Evolutionary conservation across 2,888 invertebrate genomes (phyloP), one percentile per base, ranked within the genome.

Genomic region (Caenorhabditis sinica): DNA sequence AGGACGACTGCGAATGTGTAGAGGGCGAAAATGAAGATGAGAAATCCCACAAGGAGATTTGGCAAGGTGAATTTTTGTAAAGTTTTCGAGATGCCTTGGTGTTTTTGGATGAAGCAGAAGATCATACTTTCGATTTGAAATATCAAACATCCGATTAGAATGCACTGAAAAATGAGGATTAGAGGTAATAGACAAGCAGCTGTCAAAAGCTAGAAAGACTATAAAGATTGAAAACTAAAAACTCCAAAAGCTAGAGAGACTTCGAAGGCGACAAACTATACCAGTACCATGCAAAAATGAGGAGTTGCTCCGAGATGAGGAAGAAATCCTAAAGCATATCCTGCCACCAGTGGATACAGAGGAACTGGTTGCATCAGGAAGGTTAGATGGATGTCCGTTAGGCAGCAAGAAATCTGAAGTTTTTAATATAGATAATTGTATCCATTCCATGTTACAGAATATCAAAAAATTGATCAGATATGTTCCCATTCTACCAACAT

Each of bases 291-390:
- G 0, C 23, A 40, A 25, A 63, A 36, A 63, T 63, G 63, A 20
- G 43, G 23, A 1, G 40, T 63, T 1, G 15, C 40, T 23, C 63
- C 63, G 2, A 40, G 13, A 13, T 43, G 23, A 43, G 15, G 23
- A 1, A 40, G 40, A 3, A 63, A 5, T 15, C 75, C 66, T 15
- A 25, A 20, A 17, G 28, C n/a, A 56, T 43, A 66, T 28, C 66
- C 66, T 25, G 56, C 53, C 4, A 75, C 20, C 23, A 75, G 11
- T 2, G 75, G 75, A 43, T 49, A 75, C 5, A 75, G 13, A 3
- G 68, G 75, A 1, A 58, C 15, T 0, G 68, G 56, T 58, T 75
- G 75, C 66, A 75, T 56, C 13, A 66, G 17, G 20, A 75, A 58
- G 0, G 43, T 53, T 2, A 66, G n/a, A 25, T 66, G 56, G 23